These are phyloP conservation scores for Oscheius sp. DNA, from an alignment of 2,888 invertebrate genomes.

Conservation along the genomic window DNA sequence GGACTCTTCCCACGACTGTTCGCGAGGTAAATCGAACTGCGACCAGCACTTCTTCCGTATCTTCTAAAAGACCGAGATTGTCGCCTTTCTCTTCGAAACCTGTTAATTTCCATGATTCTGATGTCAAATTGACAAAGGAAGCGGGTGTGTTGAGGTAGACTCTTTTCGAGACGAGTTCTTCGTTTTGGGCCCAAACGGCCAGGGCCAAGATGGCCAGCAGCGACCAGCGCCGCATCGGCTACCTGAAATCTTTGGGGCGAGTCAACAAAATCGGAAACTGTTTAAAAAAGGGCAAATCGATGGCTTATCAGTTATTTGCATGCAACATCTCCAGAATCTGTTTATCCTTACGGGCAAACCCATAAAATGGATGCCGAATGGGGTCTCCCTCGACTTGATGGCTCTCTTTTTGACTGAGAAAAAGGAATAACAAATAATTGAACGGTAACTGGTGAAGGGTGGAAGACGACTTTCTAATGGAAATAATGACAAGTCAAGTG, in stretches of 20 bases:
- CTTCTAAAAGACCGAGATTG: constrained; percentile 39
- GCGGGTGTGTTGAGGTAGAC: constrained; percentile 47
- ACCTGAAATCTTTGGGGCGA: constrained; percentile 14
- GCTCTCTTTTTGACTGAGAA: background rate
- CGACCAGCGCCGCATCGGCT: constrained; percentile 28
- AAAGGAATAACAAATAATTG: background rate
- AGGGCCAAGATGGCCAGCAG: background rate
- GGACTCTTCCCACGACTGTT: constrained; percentile 45
- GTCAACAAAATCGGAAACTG: background rate
- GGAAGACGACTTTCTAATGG: too few relatives aligned
- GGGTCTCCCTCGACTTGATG: too few relatives aligned
- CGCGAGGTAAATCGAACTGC: constrained; percentile 41
- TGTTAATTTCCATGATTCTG: constrained; percentile 49
- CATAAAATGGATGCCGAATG: too few relatives aligned
- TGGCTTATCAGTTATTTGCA: too few relatives aligned
- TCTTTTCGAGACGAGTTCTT: constrained; percentile 33
- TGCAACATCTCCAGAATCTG: too few relatives aligned
- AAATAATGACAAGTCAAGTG: background rate
- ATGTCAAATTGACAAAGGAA: constrained; percentile 49
- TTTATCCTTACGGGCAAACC: too few relatives aligned
- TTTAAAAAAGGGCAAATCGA: background rate
- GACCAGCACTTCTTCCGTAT: constrained; percentile 41
- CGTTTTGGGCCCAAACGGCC: constrained; percentile 19
- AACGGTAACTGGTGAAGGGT: background rate
- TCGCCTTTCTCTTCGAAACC: too few relatives aligned